Evolutionary conservation across 2,888 invertebrate species (phyloP), one percentile per base, ranked within the genome.

Genomic region (Charanyca ferruginea): DNA sequence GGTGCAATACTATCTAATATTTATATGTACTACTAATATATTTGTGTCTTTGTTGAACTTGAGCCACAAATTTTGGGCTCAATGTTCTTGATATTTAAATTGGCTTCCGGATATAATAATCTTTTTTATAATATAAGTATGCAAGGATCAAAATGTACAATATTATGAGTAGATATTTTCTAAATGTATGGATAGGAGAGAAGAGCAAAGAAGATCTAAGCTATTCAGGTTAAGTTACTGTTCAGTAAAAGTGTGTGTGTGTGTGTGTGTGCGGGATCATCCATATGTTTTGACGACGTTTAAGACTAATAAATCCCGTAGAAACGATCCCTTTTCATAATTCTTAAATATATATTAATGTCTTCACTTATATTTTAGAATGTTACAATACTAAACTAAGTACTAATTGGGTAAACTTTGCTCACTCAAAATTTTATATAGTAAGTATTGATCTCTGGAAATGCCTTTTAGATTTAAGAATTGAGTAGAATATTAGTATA

Each of bases 381-480:
- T 66, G 38, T 69, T 52, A 61, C 53, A 52, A 65, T 54, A 66
- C 57, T 65, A 61, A 54, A 48, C 60, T 61, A 38, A 38, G 38
- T 38, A 51, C 45, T 63, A 47, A 74, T 70, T 72, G 73, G 61
- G 60, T 59, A 79, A 65, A 68, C 60, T 58, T 81, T 82, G 83
- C 79, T 80, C 80, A 85, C 79, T 77, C 75, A 60, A 75, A 73
- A 80, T 80, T 76, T 61, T 74, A 62, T 73, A 60, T 64, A 62
- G 47, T 76, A 82, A 83, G 83, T 81, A 84, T 89, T 93, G 94
- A 94, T 94, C 94, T 94, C 94, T 87, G 80, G 86, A 89, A 87
- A 90, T 90, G 93, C 92, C 92, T 93, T 93, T 87, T 91, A 91
- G 87, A 83, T 79, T 77, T 89, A 90, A 88, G 88, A 73, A 48